Evolutionary conservation across 1,140 invertebrate genomes (phyloP).

Genomic region (Hycleus cichorii): DNA sequence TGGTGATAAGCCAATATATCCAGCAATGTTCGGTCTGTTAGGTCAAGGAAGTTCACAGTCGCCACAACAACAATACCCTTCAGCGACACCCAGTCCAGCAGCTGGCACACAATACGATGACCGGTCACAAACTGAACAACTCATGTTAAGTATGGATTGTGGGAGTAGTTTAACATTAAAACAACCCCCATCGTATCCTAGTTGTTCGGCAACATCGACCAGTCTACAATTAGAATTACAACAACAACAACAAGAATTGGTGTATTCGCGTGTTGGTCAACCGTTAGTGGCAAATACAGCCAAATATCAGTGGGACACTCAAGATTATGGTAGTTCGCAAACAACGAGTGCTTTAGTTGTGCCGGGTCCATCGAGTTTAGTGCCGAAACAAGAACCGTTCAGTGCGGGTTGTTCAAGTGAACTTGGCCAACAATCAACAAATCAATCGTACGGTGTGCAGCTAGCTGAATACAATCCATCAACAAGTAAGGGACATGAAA

Average conservation of each 20-base stretch:
- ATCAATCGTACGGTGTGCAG: slow-evolving; percentile 54
- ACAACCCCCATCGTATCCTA: slow-evolving; percentile 45
- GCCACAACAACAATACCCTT: slow-evolving; percentile 40
- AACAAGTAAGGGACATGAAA: slow-evolving; percentile 91
- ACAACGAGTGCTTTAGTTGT: slow-evolving; percentile 47
- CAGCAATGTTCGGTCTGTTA: slow-evolving; percentile 47
- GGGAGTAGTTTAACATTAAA: slow-evolving; percentile 41
- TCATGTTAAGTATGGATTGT: slow-evolving; percentile 56
- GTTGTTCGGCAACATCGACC: slow-evolving; percentile 34
- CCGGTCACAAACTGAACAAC: slow-evolving; percentile 48
- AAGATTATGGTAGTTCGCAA: slow-evolving; percentile 47
- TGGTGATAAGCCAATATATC: slow-evolving; percentile 49
- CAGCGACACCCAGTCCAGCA: slow-evolving; percentile 51
- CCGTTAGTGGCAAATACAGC: slow-evolving; percentile 38
- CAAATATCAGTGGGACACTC: slow-evolving; percentile 56
- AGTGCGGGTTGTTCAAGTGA: slow-evolving; percentile 44
- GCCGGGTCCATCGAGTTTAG: slow-evolving; percentile 49
- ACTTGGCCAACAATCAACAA: slow-evolving; percentile 35
- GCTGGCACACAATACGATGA: slow-evolving; percentile 45
- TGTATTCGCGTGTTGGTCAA: slow-evolving; percentile 40
- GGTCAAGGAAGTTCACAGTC: slow-evolving; percentile 42
- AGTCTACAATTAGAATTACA: slow-evolving; percentile 38
- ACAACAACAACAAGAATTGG: slow-evolving; percentile 37
- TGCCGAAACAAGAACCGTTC: slow-evolving; percentile 71
- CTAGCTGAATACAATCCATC: slow-evolving; percentile 89